Percentiles rank a stretch among this genome's conserved stretches.
Evolutionary conservation across 2,113 vertebrate genomes (phyloP).

Genomic region (Sceloporus undulatus): DNA sequence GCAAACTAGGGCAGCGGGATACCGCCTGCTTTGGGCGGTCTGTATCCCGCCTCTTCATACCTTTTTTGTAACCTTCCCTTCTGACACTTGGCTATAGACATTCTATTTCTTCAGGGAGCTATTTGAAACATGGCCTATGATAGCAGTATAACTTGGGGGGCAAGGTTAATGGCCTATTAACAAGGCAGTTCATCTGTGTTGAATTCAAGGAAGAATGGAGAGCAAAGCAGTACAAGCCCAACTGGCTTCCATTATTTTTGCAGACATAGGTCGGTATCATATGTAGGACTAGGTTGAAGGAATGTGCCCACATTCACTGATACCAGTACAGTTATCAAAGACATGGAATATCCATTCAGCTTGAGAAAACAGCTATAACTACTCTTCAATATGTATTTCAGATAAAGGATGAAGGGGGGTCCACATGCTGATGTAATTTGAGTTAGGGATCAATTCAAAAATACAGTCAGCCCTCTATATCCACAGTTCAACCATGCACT

Average conservation of each 20-base stretch:
- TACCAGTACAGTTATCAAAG: neutral
- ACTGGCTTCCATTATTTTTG: too few species aligned
- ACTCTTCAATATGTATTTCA: neutral
- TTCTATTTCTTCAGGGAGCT: too few species aligned
- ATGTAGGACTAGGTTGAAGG: neutral
- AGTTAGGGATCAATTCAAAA: neutral
- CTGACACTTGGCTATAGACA: too few species aligned
- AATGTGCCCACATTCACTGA: neutral
- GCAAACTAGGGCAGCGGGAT: too few species aligned
- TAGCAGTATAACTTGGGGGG: neutral
- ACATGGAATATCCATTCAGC: neutral
- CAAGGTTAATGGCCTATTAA: slow-evolving; percentile 10
- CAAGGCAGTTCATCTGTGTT: neutral
- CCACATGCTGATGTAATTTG: neutral
- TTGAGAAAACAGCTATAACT: neutral
- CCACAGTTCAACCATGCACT: too few species aligned
- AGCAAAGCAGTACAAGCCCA: neutral
- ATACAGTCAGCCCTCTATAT: too few species aligned
- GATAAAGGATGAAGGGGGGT: neutral
- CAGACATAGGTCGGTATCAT: neutral
- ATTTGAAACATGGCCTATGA: neutral
- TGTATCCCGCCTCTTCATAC: too few species aligned
- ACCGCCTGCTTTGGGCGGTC: too few species aligned
- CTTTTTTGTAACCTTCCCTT: too few species aligned
- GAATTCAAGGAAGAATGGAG: neutral